phyloP scores from a whole-genome alignment of 53 echinoderm and acorn worm genomes.

The Crossaster papposus region DNA sequence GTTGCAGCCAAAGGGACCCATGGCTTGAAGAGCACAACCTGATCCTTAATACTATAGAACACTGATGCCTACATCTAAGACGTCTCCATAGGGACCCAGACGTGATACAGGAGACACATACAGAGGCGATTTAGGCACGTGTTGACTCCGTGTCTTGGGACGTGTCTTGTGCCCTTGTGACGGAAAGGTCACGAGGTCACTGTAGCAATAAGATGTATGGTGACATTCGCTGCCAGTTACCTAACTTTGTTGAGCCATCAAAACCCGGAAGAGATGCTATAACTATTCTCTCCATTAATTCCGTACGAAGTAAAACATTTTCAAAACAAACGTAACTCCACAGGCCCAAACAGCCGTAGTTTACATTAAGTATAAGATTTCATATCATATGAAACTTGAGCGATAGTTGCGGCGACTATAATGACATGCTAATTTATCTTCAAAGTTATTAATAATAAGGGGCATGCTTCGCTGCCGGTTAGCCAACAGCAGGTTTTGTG shows the following conservation, averaged over 20 bases:
- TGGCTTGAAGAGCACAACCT: constrained; percentile 28
- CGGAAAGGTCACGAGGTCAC: not conserved
- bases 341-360: no score
- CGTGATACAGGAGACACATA: not conserved
- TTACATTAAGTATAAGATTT: no score
- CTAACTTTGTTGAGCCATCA: no score
- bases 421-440: not conserved
- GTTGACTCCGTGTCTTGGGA: constrained; percentile 4
- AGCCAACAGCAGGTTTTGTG: not conserved
- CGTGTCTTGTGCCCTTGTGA: not conserved
- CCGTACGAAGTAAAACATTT: no score
- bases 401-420: no score
- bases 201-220: not conserved
- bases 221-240: not conserved
- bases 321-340: no score
- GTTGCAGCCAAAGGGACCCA: constrained; percentile 18
- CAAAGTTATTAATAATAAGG: no score
- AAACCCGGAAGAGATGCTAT: no score
- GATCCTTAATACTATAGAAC: constrained; percentile 21
- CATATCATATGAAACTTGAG: no score
- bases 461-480: not conserved
- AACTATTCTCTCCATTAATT: no score
- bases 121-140: constrained; percentile 27
- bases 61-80: constrained; percentile 29
- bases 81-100: constrained; percentile 13